Evolutionary conservation across 1,140 invertebrate genomes (phyloP).

Genomic region (Ectropis grisescens): DNA sequence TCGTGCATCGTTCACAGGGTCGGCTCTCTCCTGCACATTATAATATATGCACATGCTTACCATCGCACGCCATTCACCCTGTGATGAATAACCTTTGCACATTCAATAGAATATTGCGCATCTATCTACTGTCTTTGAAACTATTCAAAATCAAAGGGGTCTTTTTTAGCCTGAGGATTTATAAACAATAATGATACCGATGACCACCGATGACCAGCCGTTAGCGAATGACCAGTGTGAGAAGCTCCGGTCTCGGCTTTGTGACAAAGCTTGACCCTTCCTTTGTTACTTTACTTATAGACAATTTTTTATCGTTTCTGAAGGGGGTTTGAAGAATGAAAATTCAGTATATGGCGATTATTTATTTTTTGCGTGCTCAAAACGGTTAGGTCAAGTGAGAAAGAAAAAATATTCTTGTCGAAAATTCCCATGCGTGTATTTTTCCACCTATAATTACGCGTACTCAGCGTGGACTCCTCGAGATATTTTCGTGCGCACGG

Average conservation of each 20-base stretch:
- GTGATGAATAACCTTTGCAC: slow-evolving; percentile 29
- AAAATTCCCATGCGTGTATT: slow-evolving; percentile 62
- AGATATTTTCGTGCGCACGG: slow-evolving; percentile 66
- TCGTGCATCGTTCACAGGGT: too few species aligned
- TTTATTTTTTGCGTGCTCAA: slow-evolving; percentile 47
- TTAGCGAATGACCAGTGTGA: slow-evolving; percentile 42
- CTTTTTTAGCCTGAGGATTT: slow-evolving; percentile 44
- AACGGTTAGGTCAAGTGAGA: slow-evolving; percentile 52
- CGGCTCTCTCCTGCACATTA: too few species aligned
- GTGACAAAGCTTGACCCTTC: slow-evolving; percentile 50
- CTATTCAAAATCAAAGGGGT: slow-evolving; percentile 40
- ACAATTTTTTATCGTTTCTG: slow-evolving; percentile 32
- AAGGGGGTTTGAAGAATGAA: slow-evolving; percentile 33
- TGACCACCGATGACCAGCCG: slow-evolving; percentile 55
- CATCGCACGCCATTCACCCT: too few species aligned
- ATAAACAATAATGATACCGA: slow-evolving; percentile 47
- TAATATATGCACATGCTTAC: too few species aligned
- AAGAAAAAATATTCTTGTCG: slow-evolving; percentile 34
- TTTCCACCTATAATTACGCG: slow-evolving; percentile 65
- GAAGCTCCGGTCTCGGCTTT: slow-evolving; percentile 26
- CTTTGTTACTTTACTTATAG: slow-evolving; percentile 37
- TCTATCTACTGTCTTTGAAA: slow-evolving; percentile 43
- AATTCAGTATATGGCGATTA: slow-evolving; percentile 28
- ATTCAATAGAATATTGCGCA: slow-evolving; percentile 41
- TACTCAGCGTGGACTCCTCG: slow-evolving; percentile 53